Evolutionary conservation across 2,113 vertebrate species (phyloP).

Genomic region (Scatophagus argus): DNA sequence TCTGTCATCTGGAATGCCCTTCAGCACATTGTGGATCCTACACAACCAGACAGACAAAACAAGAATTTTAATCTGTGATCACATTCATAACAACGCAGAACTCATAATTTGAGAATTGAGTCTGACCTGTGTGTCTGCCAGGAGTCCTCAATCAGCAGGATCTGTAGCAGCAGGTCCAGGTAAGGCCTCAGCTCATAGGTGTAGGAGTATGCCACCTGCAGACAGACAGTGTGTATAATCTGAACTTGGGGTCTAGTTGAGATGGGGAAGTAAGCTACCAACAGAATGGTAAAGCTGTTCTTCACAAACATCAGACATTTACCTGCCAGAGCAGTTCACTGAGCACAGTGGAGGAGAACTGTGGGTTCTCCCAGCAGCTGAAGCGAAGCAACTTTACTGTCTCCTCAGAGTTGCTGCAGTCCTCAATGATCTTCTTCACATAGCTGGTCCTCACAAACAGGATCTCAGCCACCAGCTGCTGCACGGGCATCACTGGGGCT

Average conservation of each 20-base stretch:
- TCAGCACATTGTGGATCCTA: slow-evolving; percentile 99
- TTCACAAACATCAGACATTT: slow-evolving; percentile 32
- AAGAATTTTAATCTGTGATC: background rate
- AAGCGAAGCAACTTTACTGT: slow-evolving; percentile 98
- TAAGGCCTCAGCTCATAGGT: slow-evolving; percentile 99
- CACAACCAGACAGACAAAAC: slow-evolving; percentile 25
- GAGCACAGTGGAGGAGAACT: slow-evolving; percentile 98
- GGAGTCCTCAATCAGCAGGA: slow-evolving; percentile 97
- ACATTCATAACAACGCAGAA: background rate
- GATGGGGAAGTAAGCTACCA: background rate
- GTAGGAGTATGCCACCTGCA: slow-evolving; percentile 97
- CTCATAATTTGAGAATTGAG: background rate
- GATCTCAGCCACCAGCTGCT: slow-evolving; percentile 97
- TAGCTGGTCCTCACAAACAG: slow-evolving; percentile 99
- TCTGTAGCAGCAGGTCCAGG: slow-evolving; percentile 97
- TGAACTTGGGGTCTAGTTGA: background rate
- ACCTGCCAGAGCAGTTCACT: slow-evolving; percentile 99
- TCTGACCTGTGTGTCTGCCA: slow-evolving; percentile 99
- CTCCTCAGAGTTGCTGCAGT: slow-evolving; percentile 99
- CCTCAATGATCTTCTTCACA: slow-evolving; percentile 99
- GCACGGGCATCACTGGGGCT: slow-evolving; percentile 96
- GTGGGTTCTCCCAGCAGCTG: slow-evolving; percentile 99
- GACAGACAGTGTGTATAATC: background rate
- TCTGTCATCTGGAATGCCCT: slow-evolving; percentile 98
- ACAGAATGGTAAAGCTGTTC: background rate